A percentile compares a stretch with the other conserved stretches of the same genome.
These are phyloP conservation scores for Bungarus multicinctus DNA, from an alignment of 2,113 vertebrate genomes.

Conservation along the genomic window DNA sequence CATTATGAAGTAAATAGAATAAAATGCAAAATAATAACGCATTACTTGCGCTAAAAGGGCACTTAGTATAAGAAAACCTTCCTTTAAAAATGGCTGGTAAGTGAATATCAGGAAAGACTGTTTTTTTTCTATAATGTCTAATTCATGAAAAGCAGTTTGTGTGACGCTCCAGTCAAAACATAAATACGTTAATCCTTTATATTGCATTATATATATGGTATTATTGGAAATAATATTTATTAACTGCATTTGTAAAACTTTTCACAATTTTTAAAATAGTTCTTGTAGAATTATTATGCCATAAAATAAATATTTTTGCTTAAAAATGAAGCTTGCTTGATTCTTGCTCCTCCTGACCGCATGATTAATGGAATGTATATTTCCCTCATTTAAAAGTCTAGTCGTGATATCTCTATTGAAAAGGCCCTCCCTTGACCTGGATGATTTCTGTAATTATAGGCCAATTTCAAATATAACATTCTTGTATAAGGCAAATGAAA, in stretches of 20 bases:
- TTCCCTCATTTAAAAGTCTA: neutral
- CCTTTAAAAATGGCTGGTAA: neutral
- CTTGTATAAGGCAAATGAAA: neutral
- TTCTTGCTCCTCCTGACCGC: neutral
- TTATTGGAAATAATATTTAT: neutral
- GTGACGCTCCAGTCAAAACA: neutral
- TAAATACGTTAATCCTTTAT: neutral
- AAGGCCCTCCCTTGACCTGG: neutral
- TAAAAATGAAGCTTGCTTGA: neutral
- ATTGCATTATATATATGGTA: neutral
- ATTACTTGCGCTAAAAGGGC: neutral
- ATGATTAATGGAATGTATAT: neutral
- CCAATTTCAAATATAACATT: neutral
- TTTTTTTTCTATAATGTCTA: neutral
- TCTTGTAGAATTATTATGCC: constrained; percentile 54
- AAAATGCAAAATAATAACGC: neutral
- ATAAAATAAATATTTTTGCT: constrained; percentile 18
- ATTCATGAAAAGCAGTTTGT: neutral
- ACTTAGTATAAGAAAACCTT: neutral
- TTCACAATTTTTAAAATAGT: constrained; percentile 54
- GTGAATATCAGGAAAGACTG: neutral
- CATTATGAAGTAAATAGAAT: neutral
- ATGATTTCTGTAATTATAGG: neutral
- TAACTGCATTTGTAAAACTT: constrained; percentile 53
- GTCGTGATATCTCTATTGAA: neutral